A percentile compares a stretch with the other conserved stretches of the same genome.
These are phyloP conservation scores for Bothrops jararaca DNA, from an alignment of 2,113 vertebrate species.

Conservation along the genomic window DNA sequence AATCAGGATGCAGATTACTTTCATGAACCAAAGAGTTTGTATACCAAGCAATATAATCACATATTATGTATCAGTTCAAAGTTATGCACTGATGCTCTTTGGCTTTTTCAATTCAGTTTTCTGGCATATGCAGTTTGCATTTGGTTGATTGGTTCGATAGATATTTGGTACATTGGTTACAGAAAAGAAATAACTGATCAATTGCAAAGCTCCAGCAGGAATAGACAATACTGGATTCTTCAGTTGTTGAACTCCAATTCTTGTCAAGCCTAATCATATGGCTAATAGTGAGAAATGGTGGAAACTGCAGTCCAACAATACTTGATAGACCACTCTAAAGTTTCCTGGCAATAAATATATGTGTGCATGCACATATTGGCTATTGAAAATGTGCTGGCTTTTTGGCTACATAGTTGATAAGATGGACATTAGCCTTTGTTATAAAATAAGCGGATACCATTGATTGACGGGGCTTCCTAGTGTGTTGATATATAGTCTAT, in stretches of 20 bases:
- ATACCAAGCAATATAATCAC: not conserved
- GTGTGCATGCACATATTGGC: not conserved
- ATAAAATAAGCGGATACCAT: conserved; percentile 30
- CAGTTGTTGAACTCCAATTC: not conserved
- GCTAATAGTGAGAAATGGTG: not conserved
- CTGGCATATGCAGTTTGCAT: not conserved
- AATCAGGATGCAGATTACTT: not conserved
- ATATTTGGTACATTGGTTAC: not conserved
- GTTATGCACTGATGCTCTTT: not conserved
- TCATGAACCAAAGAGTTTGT: not conserved
- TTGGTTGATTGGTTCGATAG: not conserved
- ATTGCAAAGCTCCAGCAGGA: not conserved
- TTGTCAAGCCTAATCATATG: not conserved
- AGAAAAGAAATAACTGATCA: not conserved
- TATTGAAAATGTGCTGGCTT: not conserved
- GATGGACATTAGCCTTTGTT: conserved; percentile 29
- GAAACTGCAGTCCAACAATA: not conserved
- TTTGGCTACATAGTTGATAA: conserved; percentile 2
- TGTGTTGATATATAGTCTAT: conserved; percentile 44
- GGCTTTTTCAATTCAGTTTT: not conserved
- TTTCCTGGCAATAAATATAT: not conserved
- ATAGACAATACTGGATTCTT: not conserved
- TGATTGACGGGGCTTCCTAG: conserved; percentile 66
- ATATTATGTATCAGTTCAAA: not conserved
- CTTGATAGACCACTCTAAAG: not conserved